Evolutionary conservation across 2,113 vertebrate species (phyloP).

Genomic region (Romanogobio albipinnatus): DNA sequence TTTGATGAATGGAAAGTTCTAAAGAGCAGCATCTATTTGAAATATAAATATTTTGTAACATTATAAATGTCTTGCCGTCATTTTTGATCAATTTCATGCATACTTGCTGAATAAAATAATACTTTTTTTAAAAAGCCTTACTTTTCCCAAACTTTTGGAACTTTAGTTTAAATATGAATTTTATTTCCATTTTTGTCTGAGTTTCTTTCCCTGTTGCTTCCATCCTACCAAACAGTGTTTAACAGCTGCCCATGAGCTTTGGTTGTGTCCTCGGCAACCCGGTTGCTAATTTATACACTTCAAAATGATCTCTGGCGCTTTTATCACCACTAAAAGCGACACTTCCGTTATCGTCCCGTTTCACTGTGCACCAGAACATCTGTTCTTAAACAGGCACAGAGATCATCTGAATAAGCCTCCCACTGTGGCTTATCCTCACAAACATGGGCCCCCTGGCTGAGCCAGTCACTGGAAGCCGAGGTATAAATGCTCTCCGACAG

Average conservation of each 20-base stretch:
- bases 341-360: neutral
- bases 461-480: slow-evolving; percentile 47
- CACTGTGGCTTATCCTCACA: slow-evolving; percentile 30
- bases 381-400: neutral
- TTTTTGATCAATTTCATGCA: too few relatives aligned
- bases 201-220: neutral
- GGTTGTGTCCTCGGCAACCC: neutral
- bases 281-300: slow-evolving; percentile 28
- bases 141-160: too few relatives aligned
- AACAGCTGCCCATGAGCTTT: neutral
- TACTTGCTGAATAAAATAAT: too few relatives aligned
- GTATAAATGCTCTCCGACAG: slow-evolving; percentile 65
- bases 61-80: too few relatives aligned
- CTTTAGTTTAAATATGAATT: too few relatives aligned
- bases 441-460: slow-evolving; percentile 46
- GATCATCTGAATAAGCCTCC: neutral
- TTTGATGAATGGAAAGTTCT: neutral
- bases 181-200: neutral
- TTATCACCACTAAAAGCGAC: neutral
- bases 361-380: slow-evolving; percentile 20
- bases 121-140: too few relatives aligned
- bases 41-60: neutral
- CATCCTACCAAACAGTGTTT: neutral
- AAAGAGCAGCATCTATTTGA: neutral
- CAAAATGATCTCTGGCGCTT: neutral